phyloP scores from a whole-genome alignment of 1,140 invertebrate species.

The Periplaneta americana region DNA sequence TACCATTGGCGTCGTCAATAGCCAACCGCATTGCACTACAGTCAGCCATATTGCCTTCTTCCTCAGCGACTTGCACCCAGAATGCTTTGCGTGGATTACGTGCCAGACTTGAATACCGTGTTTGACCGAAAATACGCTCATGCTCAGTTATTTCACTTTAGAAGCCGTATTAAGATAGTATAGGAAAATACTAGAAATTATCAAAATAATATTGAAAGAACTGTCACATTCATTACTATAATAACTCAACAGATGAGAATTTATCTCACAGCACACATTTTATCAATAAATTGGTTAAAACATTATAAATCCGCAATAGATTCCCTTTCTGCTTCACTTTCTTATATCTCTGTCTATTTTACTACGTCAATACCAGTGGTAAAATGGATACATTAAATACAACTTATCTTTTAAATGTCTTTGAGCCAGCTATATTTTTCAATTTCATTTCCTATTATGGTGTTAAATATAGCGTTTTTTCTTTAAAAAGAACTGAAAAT shows the following conservation, averaged over 20 bases:
- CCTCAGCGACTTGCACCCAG: slow-evolving; percentile 14
- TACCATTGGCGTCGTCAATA: not conserved
- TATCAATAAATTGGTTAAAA: not conserved
- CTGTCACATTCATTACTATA: not conserved
- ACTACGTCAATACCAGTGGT: not conserved
- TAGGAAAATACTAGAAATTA: not conserved
- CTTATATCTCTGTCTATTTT: not conserved
- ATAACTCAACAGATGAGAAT: too few relatives aligned
- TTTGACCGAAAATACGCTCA: slow-evolving; percentile 19
- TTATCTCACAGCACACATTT: not conserved
- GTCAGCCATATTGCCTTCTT: slow-evolving; percentile 22
- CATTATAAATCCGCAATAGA: not conserved
- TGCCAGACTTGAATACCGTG: slow-evolving; percentile 20
- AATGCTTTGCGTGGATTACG: slow-evolving; percentile 21
- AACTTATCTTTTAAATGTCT: too few relatives aligned
- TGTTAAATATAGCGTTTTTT: too few relatives aligned
- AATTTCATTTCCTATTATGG: too few relatives aligned
- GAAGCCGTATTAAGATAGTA: not conserved
- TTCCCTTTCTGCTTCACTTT: not conserved
- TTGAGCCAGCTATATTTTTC: too few relatives aligned
- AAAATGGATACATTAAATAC: too few relatives aligned
- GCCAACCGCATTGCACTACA: not conserved
- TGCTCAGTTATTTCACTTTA: not conserved
- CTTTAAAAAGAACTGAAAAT: too few relatives aligned
- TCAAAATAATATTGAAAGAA: not conserved